Evolutionary conservation across 1,140 invertebrate genomes (phyloP).

Genomic region (Polypedilum vanderplanki): DNA sequence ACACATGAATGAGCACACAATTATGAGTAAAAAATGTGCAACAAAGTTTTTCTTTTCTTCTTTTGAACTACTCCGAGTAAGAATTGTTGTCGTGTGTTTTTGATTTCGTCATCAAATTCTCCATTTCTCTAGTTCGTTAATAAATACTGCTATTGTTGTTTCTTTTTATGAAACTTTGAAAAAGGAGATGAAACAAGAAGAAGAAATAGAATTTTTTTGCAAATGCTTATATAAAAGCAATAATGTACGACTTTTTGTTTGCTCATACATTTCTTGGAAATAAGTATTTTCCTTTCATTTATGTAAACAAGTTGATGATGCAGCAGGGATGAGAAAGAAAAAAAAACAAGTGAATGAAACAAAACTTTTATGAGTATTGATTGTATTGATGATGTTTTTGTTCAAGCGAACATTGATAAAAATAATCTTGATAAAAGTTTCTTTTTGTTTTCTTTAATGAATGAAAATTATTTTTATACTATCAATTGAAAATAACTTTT

Average conservation of each 20-base stretch:
- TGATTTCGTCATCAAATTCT: not conserved
- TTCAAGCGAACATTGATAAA: not conserved
- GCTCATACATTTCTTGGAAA: constrained; percentile 17
- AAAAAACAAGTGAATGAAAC: too few species aligned
- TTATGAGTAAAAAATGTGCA: too few species aligned
- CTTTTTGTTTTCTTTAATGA: too few species aligned
- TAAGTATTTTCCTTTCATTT: not conserved
- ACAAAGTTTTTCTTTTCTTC: too few species aligned
- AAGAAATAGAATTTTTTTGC: not conserved
- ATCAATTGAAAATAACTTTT: too few species aligned
- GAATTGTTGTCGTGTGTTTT: not conserved
- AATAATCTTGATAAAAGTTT: not conserved
- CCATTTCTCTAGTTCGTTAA: too few species aligned
- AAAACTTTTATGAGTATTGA: too few species aligned
- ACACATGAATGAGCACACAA: not conserved
- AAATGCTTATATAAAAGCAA: not conserved
- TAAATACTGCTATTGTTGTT: too few species aligned
- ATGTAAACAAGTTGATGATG: constrained; percentile 6
- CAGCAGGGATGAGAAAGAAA: not conserved
- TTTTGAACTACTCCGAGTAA: too few species aligned
- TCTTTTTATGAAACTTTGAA: too few species aligned
- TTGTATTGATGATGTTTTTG: not conserved
- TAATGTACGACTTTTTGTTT: not conserved
- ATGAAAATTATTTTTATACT: too few species aligned
- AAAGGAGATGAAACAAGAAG: not conserved